phyloP scores from a whole-genome alignment of 1,140 invertebrate genomes.

The Druon quercuslanigerum region DNA sequence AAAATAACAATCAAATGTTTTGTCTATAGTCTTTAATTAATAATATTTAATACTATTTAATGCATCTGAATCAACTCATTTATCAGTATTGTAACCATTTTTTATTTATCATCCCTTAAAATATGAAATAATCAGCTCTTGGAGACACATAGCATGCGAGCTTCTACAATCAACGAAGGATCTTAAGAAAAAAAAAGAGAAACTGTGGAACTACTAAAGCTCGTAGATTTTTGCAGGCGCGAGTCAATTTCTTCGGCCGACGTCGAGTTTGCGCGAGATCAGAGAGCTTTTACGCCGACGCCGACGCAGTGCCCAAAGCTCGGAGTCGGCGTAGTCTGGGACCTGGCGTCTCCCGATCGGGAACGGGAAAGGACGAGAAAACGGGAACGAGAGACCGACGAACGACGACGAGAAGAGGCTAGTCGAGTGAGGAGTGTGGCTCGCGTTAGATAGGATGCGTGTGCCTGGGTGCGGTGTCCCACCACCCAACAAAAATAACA shows the following conservation, averaged over 20 bases:
- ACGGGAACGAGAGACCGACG: conserved; percentile 36
- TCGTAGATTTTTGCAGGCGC: neutral
- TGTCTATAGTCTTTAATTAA: too few relatives aligned
- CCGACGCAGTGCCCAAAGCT: conserved; percentile 53
- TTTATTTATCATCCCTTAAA: too few relatives aligned
- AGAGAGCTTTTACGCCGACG: conserved; percentile 63
- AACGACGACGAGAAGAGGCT: conserved; percentile 41
- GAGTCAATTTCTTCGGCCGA: neutral
- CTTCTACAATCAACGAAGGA: too few relatives aligned
- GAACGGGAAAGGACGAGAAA: conserved; percentile 50
- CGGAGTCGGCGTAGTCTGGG: conserved; percentile 69
- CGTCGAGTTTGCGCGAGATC: conserved; percentile 59
- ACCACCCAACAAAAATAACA: conserved; percentile 59
- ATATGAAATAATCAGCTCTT: too few relatives aligned
- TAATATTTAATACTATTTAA: too few relatives aligned
- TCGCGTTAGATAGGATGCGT: conserved; percentile 74
- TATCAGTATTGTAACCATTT: too few relatives aligned
- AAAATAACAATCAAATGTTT: too few relatives aligned
- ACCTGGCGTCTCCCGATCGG: conserved; percentile 59
- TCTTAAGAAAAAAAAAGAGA: neutral
- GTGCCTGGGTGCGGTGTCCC: conserved; percentile 73
- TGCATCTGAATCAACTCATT: too few relatives aligned
- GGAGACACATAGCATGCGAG: too few relatives aligned
- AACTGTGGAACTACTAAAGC: neutral
- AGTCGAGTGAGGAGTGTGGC: conserved; percentile 69